Conservation (phyloP, 1,140 invertebrate genomes). For the Drosophila hydei region DNA sequence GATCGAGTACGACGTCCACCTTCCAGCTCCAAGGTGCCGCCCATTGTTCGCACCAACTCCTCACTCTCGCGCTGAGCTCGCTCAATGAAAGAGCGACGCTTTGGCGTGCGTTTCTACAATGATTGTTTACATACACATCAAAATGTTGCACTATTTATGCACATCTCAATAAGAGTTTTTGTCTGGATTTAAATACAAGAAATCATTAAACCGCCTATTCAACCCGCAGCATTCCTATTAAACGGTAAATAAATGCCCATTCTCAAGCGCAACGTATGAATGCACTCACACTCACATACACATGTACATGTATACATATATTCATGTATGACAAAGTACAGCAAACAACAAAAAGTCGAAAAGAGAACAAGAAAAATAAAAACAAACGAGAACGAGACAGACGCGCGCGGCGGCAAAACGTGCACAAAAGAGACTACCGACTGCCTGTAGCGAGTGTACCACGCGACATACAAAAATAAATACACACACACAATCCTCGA, state of each 20-base stretch:
- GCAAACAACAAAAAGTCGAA: conserved; percentile 81
- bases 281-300: conserved; percentile 23
- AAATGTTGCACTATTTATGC: conserved; percentile 16
- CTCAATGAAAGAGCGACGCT: conserved; percentile 76
- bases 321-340: conserved; percentile 71
- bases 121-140: conserved; percentile 34
- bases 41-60: conserved; percentile 78
- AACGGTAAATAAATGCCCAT: conserved; percentile 42
- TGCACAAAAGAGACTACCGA: conserved; percentile 60
- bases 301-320: conserved; percentile 10
- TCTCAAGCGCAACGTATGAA: conserved; percentile 55
- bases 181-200: conserved; percentile 16
- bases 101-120: conserved; percentile 76
- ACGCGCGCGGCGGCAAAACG: conserved; percentile 69
- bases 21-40: conserved; percentile 72
- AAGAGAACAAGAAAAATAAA: conserved; percentile 80
- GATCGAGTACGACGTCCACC: conserved; percentile 77
- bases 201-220: conserved; percentile 14
- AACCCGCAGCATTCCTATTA: conserved; percentile 22
- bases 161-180: not conserved
- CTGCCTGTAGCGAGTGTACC: conserved; percentile 56
- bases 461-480: conserved; percentile 44
- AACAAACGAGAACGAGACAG: conserved; percentile 71
- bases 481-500: conserved; percentile 40
- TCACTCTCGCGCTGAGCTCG: conserved; percentile 78